Conservation (phyloP, 2,797 vertebrate genomes). For the Sebastes flavidus region DNA sequence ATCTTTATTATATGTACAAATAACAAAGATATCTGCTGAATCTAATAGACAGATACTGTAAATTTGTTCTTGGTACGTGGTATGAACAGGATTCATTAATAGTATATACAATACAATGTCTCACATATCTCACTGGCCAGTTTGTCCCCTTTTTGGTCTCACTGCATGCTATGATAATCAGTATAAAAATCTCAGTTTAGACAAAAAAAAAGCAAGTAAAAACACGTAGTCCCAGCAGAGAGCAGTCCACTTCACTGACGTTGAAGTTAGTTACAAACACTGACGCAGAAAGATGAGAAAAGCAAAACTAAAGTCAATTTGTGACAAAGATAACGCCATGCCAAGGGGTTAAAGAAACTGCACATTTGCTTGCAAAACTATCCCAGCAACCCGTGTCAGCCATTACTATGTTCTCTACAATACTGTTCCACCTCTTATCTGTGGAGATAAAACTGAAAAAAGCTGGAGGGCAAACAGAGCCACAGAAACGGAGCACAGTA, state of each 20-base stretch:
- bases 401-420: slow-evolving; percentile 24
- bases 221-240: background rate
- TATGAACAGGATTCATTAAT: slow-evolving; percentile 22
- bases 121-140: slow-evolving; percentile 25
- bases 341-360: slow-evolving; percentile 28
- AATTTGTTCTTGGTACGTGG: slow-evolving; percentile 36
- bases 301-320: background rate
- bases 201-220: slow-evolving; percentile 15
- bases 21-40: slow-evolving; percentile 7
- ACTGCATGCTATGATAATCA: slow-evolving; percentile 33
- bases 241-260: background rate
- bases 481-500: slow-evolving; percentile 2
- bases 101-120: slow-evolving; percentile 31
- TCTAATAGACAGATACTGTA: background rate
- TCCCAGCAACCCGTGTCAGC: background rate
- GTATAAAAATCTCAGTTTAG: background rate
- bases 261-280: slow-evolving; percentile 27
- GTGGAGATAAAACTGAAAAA: slow-evolving; percentile 44
- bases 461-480: slow-evolving; percentile 37
- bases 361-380: slow-evolving; percentile 1
- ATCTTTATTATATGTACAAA: slow-evolving; percentile 35
- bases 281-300: slow-evolving; percentile 10
- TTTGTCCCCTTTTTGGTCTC: slow-evolving; percentile 55
- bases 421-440: slow-evolving; percentile 57
- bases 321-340: background rate